Conservation (phyloP, 2,113 vertebrate species). For the Cygnus buccinator region DNA sequence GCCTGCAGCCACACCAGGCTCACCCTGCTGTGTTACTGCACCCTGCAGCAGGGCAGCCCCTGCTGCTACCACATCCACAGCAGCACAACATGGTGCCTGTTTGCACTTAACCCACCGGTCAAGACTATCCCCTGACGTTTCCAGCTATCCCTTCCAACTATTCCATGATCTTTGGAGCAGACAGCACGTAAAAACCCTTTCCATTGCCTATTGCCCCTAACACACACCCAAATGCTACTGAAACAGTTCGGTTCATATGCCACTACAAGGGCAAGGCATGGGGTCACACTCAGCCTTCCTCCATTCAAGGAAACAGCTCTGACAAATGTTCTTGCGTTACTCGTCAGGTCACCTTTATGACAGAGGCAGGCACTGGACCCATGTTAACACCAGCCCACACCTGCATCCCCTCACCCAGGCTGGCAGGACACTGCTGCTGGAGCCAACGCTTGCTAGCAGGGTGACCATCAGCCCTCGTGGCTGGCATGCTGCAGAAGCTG, state of each 20-base stretch:
- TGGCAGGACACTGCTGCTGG: background rate
- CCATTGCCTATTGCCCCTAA: background rate
- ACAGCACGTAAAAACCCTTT: background rate
- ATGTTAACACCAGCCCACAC: background rate
- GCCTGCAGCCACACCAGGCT: background rate
- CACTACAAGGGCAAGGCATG: background rate
- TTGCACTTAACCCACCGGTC: fast-evolving
- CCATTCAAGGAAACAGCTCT: background rate
- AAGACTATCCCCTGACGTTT: background rate
- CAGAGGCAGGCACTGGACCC: background rate
- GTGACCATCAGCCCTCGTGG: too few relatives aligned
- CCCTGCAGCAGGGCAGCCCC: fast-evolving
- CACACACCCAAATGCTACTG: background rate
- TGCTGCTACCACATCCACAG: background rate
- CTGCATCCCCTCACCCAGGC: background rate
- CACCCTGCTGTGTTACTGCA: fast-evolving
- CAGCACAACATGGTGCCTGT: background rate
- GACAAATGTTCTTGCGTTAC: background rate
- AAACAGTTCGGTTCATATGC: background rate
- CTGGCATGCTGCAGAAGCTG: too few relatives aligned
- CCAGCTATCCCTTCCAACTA: background rate
- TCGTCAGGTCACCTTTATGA: background rate
- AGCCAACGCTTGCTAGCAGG: background rate
- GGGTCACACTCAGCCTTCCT: background rate
- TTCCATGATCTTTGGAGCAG: background rate